Conservation (phyloP, 2,888 invertebrate species). For the Dendrolimus houi region DNA sequence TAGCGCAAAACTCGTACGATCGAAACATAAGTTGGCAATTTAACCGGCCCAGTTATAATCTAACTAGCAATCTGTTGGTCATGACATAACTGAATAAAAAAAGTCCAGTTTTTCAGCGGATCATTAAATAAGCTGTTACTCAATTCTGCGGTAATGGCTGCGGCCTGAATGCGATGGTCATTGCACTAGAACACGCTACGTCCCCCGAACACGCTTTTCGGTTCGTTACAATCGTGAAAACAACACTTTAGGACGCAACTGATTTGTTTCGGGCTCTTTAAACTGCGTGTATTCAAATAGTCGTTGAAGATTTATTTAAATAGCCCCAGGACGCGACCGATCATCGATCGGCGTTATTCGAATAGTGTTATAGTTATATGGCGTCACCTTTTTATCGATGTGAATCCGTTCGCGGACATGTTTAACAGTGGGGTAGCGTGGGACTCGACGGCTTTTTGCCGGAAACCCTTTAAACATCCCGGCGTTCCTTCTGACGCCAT, state of each 20-base stretch:
- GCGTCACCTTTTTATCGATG: too few relatives aligned
- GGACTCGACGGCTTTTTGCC: too few relatives aligned
- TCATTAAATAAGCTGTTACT: slow-evolving; percentile 1
- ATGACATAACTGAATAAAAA: background rate
- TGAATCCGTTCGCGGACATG: too few relatives aligned
- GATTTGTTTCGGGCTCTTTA: background rate
- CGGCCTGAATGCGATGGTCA: slow-evolving; percentile 11
- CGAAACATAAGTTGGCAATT: too few relatives aligned
- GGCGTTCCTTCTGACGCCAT: too few relatives aligned
- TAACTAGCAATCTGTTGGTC: background rate
- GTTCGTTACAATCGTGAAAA: background rate
- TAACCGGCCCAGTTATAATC: too few relatives aligned
- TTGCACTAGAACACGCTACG: slow-evolving; percentile 4
- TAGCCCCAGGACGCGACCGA: too few relatives aligned
- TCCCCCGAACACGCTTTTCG: background rate
- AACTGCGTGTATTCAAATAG: background rate
- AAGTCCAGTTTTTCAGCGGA: background rate
- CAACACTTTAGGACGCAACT: background rate
- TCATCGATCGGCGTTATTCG: too few relatives aligned
- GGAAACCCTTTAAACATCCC: too few relatives aligned
- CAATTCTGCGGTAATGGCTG: slow-evolving; percentile 3
- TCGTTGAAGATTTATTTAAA: background rate
- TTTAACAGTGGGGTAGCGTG: too few relatives aligned
- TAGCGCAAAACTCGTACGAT: too few relatives aligned
- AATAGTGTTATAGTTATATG: too few relatives aligned